Percentiles rank a stretch among this genome's conserved stretches.
Evolutionary conservation across 1,140 invertebrate species (phyloP).

Genomic region (Potamilus streckersoni): DNA sequence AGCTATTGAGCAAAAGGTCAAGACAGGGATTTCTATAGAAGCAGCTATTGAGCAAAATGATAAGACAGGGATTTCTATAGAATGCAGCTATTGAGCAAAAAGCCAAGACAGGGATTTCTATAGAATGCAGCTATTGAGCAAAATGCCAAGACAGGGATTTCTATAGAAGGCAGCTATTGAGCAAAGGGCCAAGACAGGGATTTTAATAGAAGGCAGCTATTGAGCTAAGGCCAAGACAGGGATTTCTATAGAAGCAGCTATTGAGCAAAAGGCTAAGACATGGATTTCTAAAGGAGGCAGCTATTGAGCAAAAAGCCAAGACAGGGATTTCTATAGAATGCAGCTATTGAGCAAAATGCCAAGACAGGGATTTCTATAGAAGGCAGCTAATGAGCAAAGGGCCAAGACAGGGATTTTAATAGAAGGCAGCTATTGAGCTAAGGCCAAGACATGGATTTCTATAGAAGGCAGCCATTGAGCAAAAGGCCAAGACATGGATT

Average conservation of each 20-base stretch:
- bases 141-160: conserved; percentile 63
- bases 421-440: no score
- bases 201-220: no score
- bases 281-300: no score
- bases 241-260: neutral
- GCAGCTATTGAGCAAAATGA: conserved; percentile 62
- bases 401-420: conserved; percentile 67
- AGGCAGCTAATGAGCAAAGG: neutral
- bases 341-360: conserved; percentile 63
- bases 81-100: no score
- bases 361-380: no score
- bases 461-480: neutral
- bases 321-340: no score
- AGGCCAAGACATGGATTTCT: no score
- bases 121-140: neutral
- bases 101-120: no score
- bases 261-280: conserved; percentile 62
- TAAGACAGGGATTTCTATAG: conserved; percentile 27
- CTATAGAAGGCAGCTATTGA: neutral
- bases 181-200: conserved; percentile 63
- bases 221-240: no score
- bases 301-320: no score
- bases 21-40: neutral
- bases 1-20: no score
- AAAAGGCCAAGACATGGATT: conserved; percentile 61